A percentile compares a stretch with the other conserved stretches of the same genome.
Evolutionary conservation across 2,113 vertebrate species (phyloP).

Genomic region (Laticauda colubrina): DNA sequence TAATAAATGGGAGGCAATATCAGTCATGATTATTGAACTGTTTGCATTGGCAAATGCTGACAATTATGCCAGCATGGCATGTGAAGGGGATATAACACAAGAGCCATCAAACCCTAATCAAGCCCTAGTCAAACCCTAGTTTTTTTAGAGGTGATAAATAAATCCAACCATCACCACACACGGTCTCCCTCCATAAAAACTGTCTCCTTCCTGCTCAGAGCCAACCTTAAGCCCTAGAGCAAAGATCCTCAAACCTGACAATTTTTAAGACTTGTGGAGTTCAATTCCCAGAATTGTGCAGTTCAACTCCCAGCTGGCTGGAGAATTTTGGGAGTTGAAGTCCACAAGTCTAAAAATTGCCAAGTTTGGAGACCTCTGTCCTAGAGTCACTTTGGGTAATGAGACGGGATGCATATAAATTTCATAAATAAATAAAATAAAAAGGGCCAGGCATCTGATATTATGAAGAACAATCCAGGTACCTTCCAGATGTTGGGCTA

Average conservation of each 20-base stretch:
- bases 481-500: not conserved
- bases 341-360: no score
- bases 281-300: no score
- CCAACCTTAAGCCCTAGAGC: no score
- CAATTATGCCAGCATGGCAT: not conserved
- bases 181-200: not conserved
- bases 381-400: no score
- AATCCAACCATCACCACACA: not conserved
- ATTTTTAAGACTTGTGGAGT: no score
- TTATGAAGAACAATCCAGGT: not conserved
- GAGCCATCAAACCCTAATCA: not conserved
- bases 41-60: not conserved
- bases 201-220: not conserved
- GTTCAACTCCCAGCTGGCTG: no score
- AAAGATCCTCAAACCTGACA: no score
- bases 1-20: constrained; percentile 18
- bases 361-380: no score
- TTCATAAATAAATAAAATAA: not conserved
- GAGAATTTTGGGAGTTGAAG: no score
- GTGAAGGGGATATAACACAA: not conserved
- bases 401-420: no score
- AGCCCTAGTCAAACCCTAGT: no score
- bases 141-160: constrained; percentile 6
- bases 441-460: not conserved
- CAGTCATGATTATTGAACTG: constrained; percentile 10